Evolutionary conservation across 2,113 vertebrate species (phyloP), one percentile per base, ranked within the genome.

Genomic region (Alligator sinensis): DNA sequence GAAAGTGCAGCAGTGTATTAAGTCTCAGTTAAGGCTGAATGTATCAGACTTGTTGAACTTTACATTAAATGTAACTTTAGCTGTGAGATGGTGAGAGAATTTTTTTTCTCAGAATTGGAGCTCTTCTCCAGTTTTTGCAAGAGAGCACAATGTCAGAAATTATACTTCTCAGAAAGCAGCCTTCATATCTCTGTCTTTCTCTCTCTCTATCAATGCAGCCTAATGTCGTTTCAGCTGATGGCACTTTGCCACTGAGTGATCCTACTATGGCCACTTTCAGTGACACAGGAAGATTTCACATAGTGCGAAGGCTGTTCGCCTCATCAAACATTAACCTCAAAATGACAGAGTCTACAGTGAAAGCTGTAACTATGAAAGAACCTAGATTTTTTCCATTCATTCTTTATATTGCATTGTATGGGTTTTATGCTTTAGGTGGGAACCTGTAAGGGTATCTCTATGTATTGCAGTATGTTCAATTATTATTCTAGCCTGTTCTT

Each of bases 371-470:
- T 66, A 85, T 17, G 62, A 82, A 94, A 47, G 95, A 96, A 6
- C 88, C 98, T 1, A 86, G 92, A 21, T 85, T 98, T 85, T 87
- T 66, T 68, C 98, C 98, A 0, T 95, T 99, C 2, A 82, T 99
- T 91, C 97, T 99, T 34, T 99, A 97, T 11, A 97, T 99, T 54
- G 97, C 97, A 9, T 76, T 99, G 82, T 95, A 85, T 27, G 98
- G 98, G 54, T 97, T 99, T 34, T 85, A 91, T 86, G 98, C 98
- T 59, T 94, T 99, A 88, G 91, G 95, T 47, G 92, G 86, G 77
- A 74, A 61, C 2, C 25, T 57, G 3, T 24, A 91, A 89, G 70
- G 75, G 80, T 76, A 88, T 62, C 72, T 75, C 30, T 28, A n/a
- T 77, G 34, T 22, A 12, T 9, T 47, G 47, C 47, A 47, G 47